These are phyloP conservation scores for Camponotus fellah DNA, from an alignment of 2,888 invertebrate genomes.

Conservation along the genomic window DNA sequence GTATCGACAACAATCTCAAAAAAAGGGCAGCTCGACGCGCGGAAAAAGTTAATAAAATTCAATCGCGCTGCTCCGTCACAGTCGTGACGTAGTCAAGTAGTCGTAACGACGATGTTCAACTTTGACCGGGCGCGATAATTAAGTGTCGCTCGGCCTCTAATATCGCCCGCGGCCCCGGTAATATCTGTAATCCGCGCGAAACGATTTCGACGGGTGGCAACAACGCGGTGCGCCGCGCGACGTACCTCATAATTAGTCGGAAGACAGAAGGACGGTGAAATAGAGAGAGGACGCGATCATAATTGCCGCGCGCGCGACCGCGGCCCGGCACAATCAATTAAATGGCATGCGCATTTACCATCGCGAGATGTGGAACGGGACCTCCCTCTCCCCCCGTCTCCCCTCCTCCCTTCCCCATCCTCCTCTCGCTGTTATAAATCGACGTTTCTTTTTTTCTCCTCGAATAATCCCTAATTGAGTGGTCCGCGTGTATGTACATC, in stretches of 20 bases:
- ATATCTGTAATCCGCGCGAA: constrained; percentile 60
- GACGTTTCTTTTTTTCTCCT: constrained; percentile 30
- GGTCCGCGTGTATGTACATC: constrained; percentile 3
- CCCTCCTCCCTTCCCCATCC: neutral
- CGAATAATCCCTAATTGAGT: constrained; percentile 53
- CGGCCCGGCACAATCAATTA: constrained; percentile 68
- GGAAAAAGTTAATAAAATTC: constrained; percentile 47
- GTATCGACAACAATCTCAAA: constrained; percentile 27
- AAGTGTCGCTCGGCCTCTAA: constrained; percentile 46
- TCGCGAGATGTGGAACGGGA: constrained; percentile 47
- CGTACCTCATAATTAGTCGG: constrained; percentile 65
- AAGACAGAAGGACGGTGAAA: constrained; percentile 41
- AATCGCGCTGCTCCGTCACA: neutral
- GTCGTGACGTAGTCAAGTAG: neutral
- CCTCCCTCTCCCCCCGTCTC: constrained; percentile 4
- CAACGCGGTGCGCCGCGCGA: constrained; percentile 54
- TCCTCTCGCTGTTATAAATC: constrained; percentile 19
- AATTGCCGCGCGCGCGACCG: constrained; percentile 67
- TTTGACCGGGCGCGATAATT: constrained; percentile 40
- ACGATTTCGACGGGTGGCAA: constrained; percentile 59
- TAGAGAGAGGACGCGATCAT: constrained; percentile 57
- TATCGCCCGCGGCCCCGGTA: constrained; percentile 29
- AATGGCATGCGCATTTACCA: constrained; percentile 54
- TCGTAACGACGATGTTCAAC: constrained; percentile 21
- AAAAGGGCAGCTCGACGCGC: neutral